These are phyloP conservation scores for Blera fallax DNA, from an alignment of 2,888 invertebrate species.

Conservation along the genomic window DNA sequence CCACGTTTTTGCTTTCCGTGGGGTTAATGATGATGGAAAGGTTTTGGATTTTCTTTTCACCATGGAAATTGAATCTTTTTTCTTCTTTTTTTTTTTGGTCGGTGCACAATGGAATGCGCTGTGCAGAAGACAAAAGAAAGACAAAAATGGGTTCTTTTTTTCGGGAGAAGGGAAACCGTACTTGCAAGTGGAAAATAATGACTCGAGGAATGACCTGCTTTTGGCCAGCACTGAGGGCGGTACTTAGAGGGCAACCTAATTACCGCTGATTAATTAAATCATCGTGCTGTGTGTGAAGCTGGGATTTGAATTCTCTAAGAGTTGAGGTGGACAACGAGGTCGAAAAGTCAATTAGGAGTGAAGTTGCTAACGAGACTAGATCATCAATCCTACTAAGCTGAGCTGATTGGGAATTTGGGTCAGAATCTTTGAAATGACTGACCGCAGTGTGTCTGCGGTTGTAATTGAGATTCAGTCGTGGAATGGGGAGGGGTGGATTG, in stretches of 20 bases:
- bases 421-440: background rate
- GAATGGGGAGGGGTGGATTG: too few relatives aligned
- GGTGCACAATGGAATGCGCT: background rate
- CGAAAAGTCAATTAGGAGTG: slow-evolving; percentile 18
- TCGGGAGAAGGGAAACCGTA: background rate
- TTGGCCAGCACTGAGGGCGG: background rate
- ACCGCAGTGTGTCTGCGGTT: background rate
- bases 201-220: background rate
- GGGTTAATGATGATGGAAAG: slow-evolving; percentile 49
- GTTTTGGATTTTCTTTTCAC: slow-evolving; percentile 30
- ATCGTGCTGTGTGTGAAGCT: background rate
- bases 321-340: background rate
- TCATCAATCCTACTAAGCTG: background rate
- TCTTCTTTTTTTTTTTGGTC: background rate
- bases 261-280: background rate
- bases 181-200: background rate
- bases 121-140: background rate
- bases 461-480: background rate
- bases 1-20: slow-evolving; percentile 41
- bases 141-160: background rate
- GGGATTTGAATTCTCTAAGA: background rate
- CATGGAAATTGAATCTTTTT: slow-evolving; percentile 39
- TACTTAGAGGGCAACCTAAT: background rate
- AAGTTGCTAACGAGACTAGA: background rate
- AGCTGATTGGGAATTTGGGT: background rate